Base-by-base conservation (phyloP, 2,113 vertebrate genomes). In the Mellivora capensis region DNA sequence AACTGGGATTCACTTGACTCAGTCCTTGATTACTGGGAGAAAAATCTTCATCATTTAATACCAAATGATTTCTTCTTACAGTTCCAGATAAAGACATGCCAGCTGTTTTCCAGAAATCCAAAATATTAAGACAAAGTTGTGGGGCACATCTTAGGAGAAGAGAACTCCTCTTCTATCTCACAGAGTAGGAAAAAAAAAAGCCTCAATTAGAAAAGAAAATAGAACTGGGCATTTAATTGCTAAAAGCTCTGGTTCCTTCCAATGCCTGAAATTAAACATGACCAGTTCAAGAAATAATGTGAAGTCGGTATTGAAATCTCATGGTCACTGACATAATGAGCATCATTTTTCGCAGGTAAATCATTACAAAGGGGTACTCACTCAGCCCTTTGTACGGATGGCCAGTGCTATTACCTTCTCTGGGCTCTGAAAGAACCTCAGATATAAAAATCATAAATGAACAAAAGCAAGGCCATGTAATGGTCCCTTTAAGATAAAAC, bases 401-500 rank as follows among this genome's bases (percentile, higher is more conserved):
- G 21, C 64, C 57, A 42, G 57, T 39, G 83, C 77, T 21, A 57
- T 59, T 79, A n/a, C 20, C n/a, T 69, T 64, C 92, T 15, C 72
- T 90, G 49, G 61, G 17, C 42, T 91, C 34, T 49, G 54, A 67
- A 86, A 71, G 80, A 93, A 91, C 4, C 62, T 91, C 77, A 95
- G 91, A 74, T 62, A 90, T 18, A 85, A 67, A 84, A 54, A 83
- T 69, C 57, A 23, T 42, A 91, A 94, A 84, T 7, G 52, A 91
- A 88, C 42, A 83, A 79, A 83, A 93, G 77, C 25, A 85, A 92
- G 94, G 49, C 29, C 27, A 18, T 2, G 87, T 67, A 47, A 85
- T 13, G 94, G 81, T 69, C 72, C 87, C 96, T 97, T 97, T 97
- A 97, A 98, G 83, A 57, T 39, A 44, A 93, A 85, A 42, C 76